Conservation (phyloP, 2,113 vertebrate genomes). For the Alouatta palliata region DNA sequence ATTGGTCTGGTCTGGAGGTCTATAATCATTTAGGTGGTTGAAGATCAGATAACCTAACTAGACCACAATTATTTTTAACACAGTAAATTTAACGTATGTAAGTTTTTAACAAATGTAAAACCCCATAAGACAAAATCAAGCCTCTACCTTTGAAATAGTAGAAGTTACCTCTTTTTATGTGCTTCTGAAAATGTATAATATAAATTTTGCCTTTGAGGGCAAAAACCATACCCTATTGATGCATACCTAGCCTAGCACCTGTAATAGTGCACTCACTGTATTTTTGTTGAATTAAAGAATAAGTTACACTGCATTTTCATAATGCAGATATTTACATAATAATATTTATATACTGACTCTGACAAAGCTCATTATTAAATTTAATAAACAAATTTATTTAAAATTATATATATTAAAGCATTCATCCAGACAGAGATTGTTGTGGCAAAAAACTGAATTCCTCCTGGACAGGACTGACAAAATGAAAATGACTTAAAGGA, state of each 20-base stretch:
- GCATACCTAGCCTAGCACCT: background rate
- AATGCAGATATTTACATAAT: background rate
- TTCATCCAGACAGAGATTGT: constrained; percentile 69
- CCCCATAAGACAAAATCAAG: background rate
- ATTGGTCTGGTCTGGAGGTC: background rate
- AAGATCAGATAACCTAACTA: background rate
- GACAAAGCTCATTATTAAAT: constrained; percentile 48
- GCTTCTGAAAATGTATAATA: background rate
- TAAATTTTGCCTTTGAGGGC: background rate
- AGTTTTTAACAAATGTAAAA: constrained; percentile 35
- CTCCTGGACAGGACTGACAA: constrained; percentile 48
- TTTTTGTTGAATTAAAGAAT: constrained; percentile 48
- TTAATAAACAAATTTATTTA: constrained; percentile 33
- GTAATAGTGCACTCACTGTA: background rate
- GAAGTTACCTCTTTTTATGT: background rate
- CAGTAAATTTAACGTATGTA: background rate
- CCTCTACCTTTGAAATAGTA: background rate
- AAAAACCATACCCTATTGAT: background rate
- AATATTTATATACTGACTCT: constrained; percentile 31
- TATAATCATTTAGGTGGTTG: background rate
- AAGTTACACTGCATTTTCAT: background rate
- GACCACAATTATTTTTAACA: background rate
- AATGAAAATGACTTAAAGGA: constrained; percentile 78
- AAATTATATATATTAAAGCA: constrained; percentile 55
- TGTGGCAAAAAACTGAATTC: constrained; percentile 60